phyloP scores from a whole-genome alignment of 2,797 vertebrate genomes.

The Echeneis naucrates region DNA sequence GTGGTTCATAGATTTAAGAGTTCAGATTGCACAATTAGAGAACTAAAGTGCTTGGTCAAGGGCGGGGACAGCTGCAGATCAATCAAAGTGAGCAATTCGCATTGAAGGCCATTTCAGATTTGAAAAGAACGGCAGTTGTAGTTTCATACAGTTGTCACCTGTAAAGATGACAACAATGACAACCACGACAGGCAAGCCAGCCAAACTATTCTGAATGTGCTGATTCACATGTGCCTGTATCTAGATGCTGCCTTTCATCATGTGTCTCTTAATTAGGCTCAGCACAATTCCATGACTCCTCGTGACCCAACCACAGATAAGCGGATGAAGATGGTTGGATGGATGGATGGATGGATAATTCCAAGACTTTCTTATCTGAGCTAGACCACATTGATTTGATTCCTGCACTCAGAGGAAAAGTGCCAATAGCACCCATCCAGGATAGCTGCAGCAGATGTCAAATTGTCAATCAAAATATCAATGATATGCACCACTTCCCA shows the following conservation, averaged over 20 bases:
- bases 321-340: no score
- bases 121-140: not conserved
- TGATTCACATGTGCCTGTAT: not conserved
- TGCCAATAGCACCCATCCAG: not conserved
- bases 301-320: no score
- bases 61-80: not conserved
- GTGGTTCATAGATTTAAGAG: not conserved
- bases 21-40: not conserved
- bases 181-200: not conserved
- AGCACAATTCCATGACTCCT: not conserved
- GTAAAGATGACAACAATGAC: not conserved
- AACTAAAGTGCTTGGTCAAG: not conserved
- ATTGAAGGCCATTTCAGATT: not conserved
- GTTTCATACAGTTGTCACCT: no score
- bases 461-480: not conserved
- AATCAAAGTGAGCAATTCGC: not conserved
- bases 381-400: not conserved
- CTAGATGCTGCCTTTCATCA: not conserved
- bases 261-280: not conserved
- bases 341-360: no score
- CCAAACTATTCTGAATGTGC: not conserved
- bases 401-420: not conserved
- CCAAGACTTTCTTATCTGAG: not conserved
- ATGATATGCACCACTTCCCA: not conserved
- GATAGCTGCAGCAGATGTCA: not conserved